These are phyloP conservation scores for Syrista parreyssii DNA, from an alignment of 2,888 invertebrate species.

Conservation along the genomic window DNA sequence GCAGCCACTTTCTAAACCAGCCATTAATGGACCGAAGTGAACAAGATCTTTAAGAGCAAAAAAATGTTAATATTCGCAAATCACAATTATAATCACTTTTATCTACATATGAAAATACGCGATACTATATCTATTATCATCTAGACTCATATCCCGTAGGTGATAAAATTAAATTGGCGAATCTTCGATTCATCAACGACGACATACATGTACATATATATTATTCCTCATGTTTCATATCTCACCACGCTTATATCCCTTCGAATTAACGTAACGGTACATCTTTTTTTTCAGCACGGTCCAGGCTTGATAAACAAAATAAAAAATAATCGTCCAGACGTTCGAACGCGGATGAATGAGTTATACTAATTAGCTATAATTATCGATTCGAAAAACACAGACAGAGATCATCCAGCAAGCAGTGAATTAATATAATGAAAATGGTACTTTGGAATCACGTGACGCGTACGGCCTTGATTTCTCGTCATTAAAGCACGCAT, in stretches of 20 bases:
- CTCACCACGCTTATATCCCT: not conserved
- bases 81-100: not conserved
- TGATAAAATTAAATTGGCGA: not conserved
- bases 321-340: not conserved
- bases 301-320: not conserved
- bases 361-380: slow-evolving; percentile 54
- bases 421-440: not conserved
- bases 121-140: too few relatives aligned
- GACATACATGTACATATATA: not conserved
- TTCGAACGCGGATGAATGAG: not conserved
- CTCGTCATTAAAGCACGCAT: slow-evolving; percentile 23
- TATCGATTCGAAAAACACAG: slow-evolving; percentile 25
- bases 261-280: not conserved
- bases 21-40: not conserved
- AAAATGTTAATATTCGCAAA: not conserved
- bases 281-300: not conserved
- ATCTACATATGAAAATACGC: not conserved
- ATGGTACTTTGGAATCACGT: not conserved
- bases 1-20: not conserved
- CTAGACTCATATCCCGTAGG: not conserved
- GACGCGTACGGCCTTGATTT: slow-evolving; percentile 33
- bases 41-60: not conserved
- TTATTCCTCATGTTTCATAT: not conserved
- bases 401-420: not conserved
- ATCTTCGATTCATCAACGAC: not conserved